Base-by-base conservation (phyloP, 2,888 invertebrate genomes). In the Pheosia tremula region DNA sequence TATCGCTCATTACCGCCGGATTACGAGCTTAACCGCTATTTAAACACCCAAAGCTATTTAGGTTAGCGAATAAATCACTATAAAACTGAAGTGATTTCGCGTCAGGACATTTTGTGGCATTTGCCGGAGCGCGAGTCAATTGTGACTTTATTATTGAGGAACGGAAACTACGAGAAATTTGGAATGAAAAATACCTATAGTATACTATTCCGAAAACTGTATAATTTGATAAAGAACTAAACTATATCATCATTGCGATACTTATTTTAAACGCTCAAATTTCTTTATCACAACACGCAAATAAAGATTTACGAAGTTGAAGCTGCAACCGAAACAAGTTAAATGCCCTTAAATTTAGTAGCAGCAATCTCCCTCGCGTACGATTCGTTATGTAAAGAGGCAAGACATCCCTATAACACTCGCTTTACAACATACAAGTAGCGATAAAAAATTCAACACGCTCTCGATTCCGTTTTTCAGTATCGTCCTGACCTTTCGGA, bases 361-460 rank as follows among this genome's bases (percentile, higher is more conserved):
- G 78, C 69, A 79, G 78, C 81, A 80, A 79, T 82, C 78, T 83
- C 80, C 82, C 81, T 62, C 66, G 82, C 78, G 83, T 80, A 70
- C 83, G 78, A 82, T 86, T 82, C 79, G 80, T 82, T 85, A 85
- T 81, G 82, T 81, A 81, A 82, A 83, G 76, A 80, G 72, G 62
- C 71, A 71, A 81, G 75, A 79, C 80, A 78, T 79, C 80, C 74
- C 75, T 82, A 78, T 81, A 83, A 84, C 82, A 80, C 78, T 74
- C 78, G 77, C 77, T 79, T 82, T 81, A 83, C 83, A 82, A 83
- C 83, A 87, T 82, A 84, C 80, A 79, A 79, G 78, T 71, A 64
- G 78, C 72, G 81, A 87, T 89, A 88, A 88, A 88, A 90, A 85
- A 90, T 86, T 89, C 87, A 88, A 78, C 80, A 84, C 78, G 78